phyloP scores from a whole-genome alignment of 2,113 vertebrate genomes.

The Mugil cephalus region DNA sequence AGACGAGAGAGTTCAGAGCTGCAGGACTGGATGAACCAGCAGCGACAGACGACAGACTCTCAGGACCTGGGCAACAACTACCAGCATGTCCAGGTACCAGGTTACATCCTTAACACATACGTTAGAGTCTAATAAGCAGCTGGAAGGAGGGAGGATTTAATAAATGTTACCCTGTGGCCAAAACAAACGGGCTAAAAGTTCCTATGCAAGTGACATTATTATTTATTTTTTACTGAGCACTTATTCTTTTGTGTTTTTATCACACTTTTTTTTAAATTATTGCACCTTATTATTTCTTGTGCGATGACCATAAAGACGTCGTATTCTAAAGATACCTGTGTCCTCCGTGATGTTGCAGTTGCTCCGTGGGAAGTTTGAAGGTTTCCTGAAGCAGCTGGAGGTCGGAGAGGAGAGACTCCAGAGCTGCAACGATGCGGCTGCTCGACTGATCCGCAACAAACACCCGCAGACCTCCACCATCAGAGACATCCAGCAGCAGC shows the following conservation, averaged over 20 bases:
- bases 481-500: constrained; percentile 78
- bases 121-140: too few relatives aligned
- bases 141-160: too few relatives aligned
- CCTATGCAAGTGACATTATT: too few relatives aligned
- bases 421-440: constrained; percentile 80
- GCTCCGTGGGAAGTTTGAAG: constrained; percentile 85
- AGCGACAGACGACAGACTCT: constrained; percentile 82
- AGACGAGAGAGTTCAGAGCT: constrained; percentile 85
- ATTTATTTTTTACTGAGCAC: too few relatives aligned
- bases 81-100: constrained; percentile 87
- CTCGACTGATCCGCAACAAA: constrained; percentile 77
- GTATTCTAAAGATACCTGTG: constrained; percentile 1
- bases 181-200: too few relatives aligned
- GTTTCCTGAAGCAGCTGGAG: constrained; percentile 86
- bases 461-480: constrained; percentile 80
- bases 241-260: too few relatives aligned
- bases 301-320: too few relatives aligned
- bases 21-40: constrained; percentile 86
- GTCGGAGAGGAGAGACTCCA: constrained; percentile 80
- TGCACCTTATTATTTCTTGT: too few relatives aligned
- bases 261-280: too few relatives aligned
- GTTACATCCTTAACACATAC: constrained; percentile 61
- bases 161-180: too few relatives aligned
- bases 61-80: constrained; percentile 86
- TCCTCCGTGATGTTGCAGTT: constrained; percentile 71